phyloP scores from a whole-genome alignment of 2,888 invertebrate genomes.

The Poecilobothrus nobilitatus region DNA sequence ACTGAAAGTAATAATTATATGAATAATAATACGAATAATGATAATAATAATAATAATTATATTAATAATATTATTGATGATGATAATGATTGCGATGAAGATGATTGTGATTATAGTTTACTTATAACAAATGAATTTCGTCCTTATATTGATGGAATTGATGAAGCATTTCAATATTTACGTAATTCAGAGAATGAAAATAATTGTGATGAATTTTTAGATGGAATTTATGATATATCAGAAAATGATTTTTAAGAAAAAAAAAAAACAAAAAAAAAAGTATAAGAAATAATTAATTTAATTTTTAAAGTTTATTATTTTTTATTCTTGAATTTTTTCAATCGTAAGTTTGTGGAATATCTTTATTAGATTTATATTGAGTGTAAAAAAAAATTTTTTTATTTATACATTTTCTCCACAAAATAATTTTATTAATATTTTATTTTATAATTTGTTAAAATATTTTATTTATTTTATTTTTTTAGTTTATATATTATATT shows the following conservation, averaged over 20 bases:
- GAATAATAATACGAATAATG: neutral
- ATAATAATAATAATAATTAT: neutral
- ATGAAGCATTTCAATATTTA: conserved; percentile 35
- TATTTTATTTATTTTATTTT: no score
- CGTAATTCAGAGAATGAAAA: conserved; percentile 30
- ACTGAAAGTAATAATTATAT: neutral
- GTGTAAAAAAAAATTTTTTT: no score
- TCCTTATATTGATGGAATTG: conserved; percentile 33
- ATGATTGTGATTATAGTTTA: no score
- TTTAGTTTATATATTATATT: no score
- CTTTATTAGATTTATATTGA: no score
- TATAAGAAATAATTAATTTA: no score
- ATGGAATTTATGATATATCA: conserved; percentile 36
- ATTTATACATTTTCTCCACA: no score
- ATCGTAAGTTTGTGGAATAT: no score
- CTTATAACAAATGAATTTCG: conserved; percentile 26
- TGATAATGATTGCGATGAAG: neutral
- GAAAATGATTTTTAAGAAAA: conserved; percentile 36
- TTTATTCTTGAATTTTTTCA: no score
- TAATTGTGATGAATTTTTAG: conserved; percentile 35
- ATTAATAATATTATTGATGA: neutral
- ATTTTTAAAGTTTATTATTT: no score
- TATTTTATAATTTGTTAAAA: no score
- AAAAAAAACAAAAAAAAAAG: conserved; percentile 17
- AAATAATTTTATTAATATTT: no score